phyloP scores from a whole-genome alignment of 2,797 vertebrate species.

The Intellagama lesueurii region DNA sequence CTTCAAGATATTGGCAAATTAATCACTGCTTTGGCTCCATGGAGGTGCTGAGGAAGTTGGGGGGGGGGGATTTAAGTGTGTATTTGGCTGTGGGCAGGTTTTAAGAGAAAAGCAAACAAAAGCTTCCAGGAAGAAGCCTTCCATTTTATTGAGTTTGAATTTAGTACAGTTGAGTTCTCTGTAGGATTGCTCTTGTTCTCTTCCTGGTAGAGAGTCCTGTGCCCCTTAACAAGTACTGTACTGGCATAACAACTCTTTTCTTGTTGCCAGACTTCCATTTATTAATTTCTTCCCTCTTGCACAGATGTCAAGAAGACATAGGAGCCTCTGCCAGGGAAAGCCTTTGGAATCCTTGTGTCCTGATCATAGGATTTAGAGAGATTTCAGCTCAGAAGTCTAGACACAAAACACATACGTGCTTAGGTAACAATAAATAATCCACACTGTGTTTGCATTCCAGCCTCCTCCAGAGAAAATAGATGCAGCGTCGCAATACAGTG shows the following conservation, averaged over 20 bases:
- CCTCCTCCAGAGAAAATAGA: slow-evolving; percentile 30
- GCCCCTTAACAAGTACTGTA: not conserved
- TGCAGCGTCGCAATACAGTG: slow-evolving; percentile 18
- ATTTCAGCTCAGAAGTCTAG: not conserved
- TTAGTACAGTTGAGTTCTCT: not conserved
- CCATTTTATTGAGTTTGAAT: no score
- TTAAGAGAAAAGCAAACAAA: no score
- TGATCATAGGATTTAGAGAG: not conserved
- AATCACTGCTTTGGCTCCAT: no score
- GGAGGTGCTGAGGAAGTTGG: no score
- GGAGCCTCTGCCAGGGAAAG: not conserved
- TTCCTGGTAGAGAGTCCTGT: not conserved
- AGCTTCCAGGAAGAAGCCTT: no score
- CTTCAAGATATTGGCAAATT: no score
- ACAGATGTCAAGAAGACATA: not conserved
- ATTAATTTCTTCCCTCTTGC: not conserved
- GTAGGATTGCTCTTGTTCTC: not conserved
- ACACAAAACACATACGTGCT: not conserved
- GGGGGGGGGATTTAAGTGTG: no score
- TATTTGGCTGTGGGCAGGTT: no score
- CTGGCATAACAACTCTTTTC: not conserved
- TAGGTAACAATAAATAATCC: not conserved
- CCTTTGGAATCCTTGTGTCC: not conserved
- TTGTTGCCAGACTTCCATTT: not conserved
- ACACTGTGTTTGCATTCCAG: not conserved